Percentiles rank a stretch among this genome's conserved stretches.
Evolutionary conservation across 37 sponge, comb jelly and placozoan genomes (phyloP).

Genomic region (Mnemiopsis leidyi): DNA sequence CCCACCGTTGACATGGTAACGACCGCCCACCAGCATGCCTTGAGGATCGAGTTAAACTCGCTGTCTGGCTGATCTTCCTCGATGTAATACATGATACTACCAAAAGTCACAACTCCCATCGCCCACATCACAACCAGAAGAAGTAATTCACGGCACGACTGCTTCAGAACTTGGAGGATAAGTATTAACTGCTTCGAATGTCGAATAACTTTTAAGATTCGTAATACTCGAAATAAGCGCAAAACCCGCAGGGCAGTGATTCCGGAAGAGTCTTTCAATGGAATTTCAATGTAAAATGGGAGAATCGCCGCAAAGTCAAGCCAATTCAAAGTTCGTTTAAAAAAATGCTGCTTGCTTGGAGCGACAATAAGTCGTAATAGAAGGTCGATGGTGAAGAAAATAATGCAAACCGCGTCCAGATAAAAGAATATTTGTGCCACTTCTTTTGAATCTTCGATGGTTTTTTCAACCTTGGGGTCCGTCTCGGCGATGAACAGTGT

Average conservation of each 20-base stretch:
- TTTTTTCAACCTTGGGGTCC: slow-evolving; percentile 52
- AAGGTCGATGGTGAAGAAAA: slow-evolving; percentile 62
- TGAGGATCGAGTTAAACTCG: slow-evolving; percentile 57
- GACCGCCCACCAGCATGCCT: slow-evolving; percentile 65
- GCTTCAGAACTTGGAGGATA: slow-evolving; percentile 58
- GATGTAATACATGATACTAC: slow-evolving; percentile 61
- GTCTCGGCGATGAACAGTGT: slow-evolving; percentile 65
- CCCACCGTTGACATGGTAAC: slow-evolving; percentile 65
- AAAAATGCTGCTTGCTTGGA: slow-evolving; percentile 31
- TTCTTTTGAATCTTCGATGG: neutral
- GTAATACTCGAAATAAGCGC: slow-evolving; percentile 25
- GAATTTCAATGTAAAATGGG: slow-evolving; percentile 63
- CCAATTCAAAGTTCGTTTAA: slow-evolving; percentile 64
- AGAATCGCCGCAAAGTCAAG: slow-evolving; percentile 61
- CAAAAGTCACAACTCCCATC: slow-evolving; percentile 58
- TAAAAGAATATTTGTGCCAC: slow-evolving; percentile 30
- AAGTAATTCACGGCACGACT: slow-evolving; percentile 45
- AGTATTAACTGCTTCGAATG: slow-evolving; percentile 60
- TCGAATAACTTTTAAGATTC: slow-evolving; percentile 56
- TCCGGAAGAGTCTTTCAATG: slow-evolving; percentile 52
- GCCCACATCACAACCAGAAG: slow-evolving; percentile 65
- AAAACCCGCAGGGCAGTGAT: slow-evolving; percentile 55
- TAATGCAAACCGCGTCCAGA: slow-evolving; percentile 58
- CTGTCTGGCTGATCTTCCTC: slow-evolving; percentile 56
- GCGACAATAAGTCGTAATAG: slow-evolving; percentile 51